phyloP scores from a whole-genome alignment of 2,888 invertebrate genomes.

The Priocnemis perturbator region DNA sequence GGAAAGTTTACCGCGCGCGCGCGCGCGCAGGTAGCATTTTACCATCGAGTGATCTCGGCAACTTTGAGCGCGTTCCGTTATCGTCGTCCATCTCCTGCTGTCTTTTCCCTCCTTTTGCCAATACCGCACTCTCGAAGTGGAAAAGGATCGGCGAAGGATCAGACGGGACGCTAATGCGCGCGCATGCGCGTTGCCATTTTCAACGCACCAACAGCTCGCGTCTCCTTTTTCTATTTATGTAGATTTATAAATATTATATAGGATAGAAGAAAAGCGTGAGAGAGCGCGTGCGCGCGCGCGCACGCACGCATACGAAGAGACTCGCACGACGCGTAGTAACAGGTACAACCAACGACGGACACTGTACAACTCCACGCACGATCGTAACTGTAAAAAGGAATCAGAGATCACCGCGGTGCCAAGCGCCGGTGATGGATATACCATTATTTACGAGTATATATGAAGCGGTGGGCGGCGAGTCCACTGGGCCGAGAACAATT shows the following conservation, averaged over 20 bases:
- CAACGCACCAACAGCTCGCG: slow-evolving; percentile 51
- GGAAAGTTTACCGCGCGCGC: too few species aligned
- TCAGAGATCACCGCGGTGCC: slow-evolving; percentile 10
- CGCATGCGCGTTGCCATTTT: slow-evolving; percentile 27
- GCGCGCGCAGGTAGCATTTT: neutral
- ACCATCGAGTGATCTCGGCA: slow-evolving; percentile 6
- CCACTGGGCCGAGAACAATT: slow-evolving; percentile 10
- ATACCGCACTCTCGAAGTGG: neutral
- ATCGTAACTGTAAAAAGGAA: slow-evolving; percentile 7
- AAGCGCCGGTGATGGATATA: slow-evolving; percentile 34
- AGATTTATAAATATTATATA: slow-evolving; percentile 36
- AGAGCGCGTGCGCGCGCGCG: too few species aligned
- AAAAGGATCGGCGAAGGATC: neutral
- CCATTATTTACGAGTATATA: slow-evolving; percentile 58
- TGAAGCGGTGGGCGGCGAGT: slow-evolving; percentile 40
- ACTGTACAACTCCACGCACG: slow-evolving; percentile 4
- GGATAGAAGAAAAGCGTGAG: too few species aligned
- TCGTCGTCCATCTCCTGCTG: slow-evolving; percentile 37
- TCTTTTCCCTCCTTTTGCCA: neutral
- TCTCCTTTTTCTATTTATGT: slow-evolving; percentile 43
- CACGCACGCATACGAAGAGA: too few species aligned
- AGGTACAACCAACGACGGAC: too few species aligned
- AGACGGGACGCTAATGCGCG: neutral
- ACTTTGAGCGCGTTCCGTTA: slow-evolving; percentile 22
- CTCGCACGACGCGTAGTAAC: too few species aligned